phyloP scores from a whole-genome alignment of 2,888 invertebrate genomes.

The Sminthurides aquaticus region DNA sequence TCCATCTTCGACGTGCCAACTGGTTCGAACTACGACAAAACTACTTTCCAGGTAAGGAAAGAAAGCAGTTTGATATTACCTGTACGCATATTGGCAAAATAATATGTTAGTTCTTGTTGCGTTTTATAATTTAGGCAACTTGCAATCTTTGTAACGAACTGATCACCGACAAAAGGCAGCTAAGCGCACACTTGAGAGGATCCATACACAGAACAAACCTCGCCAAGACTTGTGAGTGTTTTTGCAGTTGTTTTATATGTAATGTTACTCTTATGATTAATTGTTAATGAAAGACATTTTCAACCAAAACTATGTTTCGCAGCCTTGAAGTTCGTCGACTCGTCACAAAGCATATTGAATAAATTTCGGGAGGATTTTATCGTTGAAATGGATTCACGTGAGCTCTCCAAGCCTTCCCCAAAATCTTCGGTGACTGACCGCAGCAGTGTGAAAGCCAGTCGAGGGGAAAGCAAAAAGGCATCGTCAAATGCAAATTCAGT shows the following conservation, averaged over 20 bases:
- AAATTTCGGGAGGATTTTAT: constrained; percentile 1
- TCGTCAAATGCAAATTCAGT: too few relatives aligned
- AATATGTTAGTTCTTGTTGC: too few relatives aligned
- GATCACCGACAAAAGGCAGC: constrained; percentile 27
- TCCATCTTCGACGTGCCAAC: constrained; percentile 31
- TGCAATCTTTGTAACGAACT: constrained; percentile 36
- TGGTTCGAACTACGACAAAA: constrained; percentile 38
- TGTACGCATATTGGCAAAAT: too few relatives aligned
- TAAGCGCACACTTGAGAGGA: constrained; percentile 34
- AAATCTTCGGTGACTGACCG: too few relatives aligned
- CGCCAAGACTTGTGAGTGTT: constrained; percentile 28
- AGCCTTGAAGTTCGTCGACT: constrained; percentile 22
- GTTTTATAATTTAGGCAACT: constrained; percentile 29
- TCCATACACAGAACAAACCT: constrained; percentile 29
- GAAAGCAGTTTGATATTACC: background rate
- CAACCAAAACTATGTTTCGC: constrained; percentile 3
- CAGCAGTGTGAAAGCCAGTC: too few relatives aligned
- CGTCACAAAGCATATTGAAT: background rate
- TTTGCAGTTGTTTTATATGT: too few relatives aligned
- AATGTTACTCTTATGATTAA: too few relatives aligned
- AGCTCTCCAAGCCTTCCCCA: background rate
- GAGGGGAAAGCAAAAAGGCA: too few relatives aligned
- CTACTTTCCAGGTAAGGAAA: constrained; percentile 36
- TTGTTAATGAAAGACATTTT: background rate
- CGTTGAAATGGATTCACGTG: background rate